These are phyloP conservation scores for Struthio camelus DNA, from an alignment of 2,113 vertebrate species.

Conservation along the genomic window DNA sequence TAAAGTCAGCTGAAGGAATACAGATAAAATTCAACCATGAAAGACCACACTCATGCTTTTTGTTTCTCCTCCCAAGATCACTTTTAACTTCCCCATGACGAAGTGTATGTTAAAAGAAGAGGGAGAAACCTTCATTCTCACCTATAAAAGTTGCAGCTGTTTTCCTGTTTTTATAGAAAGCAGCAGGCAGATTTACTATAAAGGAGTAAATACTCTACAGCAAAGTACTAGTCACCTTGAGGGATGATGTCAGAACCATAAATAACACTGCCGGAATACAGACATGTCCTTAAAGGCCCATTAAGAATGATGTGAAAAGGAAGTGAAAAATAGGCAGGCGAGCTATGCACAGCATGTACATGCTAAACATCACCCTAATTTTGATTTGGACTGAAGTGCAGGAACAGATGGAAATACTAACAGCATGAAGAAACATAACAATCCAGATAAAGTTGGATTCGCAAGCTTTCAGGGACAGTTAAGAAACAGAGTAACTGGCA, in stretches of 20 bases:
- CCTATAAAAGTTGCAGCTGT: constrained; percentile 68
- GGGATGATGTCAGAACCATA: constrained; percentile 60
- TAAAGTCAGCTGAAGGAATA: constrained; percentile 4
- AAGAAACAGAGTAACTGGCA: background rate
- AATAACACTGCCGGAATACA: constrained; percentile 27
- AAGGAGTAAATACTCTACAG: constrained; percentile 13
- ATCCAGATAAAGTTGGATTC: background rate
- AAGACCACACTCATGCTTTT: constrained; percentile 34
- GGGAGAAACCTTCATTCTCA: constrained; percentile 41
- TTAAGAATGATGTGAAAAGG: constrained; percentile 54
- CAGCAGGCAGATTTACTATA: constrained; percentile 42
- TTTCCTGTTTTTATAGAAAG: constrained; percentile 74
- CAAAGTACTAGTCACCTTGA: constrained; percentile 57
- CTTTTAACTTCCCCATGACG: background rate
- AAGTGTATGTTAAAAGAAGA: background rate
- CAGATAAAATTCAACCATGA: background rate
- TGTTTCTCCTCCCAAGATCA: background rate
- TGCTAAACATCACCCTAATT: background rate
- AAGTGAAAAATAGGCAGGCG: constrained; percentile 10
- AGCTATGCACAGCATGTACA: background rate
- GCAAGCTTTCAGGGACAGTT: background rate
- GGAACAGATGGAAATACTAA: background rate
- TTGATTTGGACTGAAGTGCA: background rate
- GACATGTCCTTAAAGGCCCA: constrained; percentile 32
- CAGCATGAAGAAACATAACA: background rate